phyloP scores from a whole-genome alignment of 1,140 invertebrate species.

The Drosophila punjabiensis region DNA sequence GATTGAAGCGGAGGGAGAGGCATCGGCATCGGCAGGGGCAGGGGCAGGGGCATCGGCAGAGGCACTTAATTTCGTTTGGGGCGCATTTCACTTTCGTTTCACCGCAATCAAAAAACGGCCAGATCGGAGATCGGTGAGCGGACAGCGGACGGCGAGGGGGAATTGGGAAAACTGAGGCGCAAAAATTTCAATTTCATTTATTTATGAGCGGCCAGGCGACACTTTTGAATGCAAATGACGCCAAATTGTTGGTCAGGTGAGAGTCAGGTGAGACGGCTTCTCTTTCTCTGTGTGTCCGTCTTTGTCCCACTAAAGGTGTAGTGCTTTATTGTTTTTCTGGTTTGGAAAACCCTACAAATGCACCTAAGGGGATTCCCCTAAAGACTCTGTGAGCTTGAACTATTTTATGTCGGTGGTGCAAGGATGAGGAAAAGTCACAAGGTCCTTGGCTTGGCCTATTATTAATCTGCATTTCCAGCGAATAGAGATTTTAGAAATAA shows the following conservation, averaged over 20 bases:
- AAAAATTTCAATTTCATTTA: constrained; percentile 77
- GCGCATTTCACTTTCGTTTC: constrained; percentile 80
- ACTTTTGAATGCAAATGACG: constrained; percentile 73
- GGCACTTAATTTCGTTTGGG: constrained; percentile 68
- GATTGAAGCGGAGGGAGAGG: constrained; percentile 1
- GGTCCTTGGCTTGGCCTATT: not conserved
- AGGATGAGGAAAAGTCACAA: not conserved
- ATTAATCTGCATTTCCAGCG: not conserved
- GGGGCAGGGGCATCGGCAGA: constrained; percentile 3
- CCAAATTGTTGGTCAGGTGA: constrained; percentile 48
- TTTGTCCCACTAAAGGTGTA: not conserved
- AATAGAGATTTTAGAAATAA: not conserved
- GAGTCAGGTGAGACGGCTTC: constrained; percentile 2
- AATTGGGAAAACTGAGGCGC: constrained; percentile 53
- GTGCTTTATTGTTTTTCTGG: no score
- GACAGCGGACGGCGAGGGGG: not conserved
- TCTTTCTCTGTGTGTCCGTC: not conserved
- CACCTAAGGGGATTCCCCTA: not conserved
- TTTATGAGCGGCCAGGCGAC: constrained; percentile 62
- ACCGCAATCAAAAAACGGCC: constrained; percentile 64
- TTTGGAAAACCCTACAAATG: constrained; percentile 17
- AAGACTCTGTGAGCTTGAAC: not conserved
- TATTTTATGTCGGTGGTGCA: no score
- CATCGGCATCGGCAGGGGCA: not conserved
- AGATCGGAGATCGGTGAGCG: constrained; percentile 27